These are phyloP conservation scores for Nephotettix cincticeps DNA, from an alignment of 1,140 invertebrate species.

Conservation along the genomic window DNA sequence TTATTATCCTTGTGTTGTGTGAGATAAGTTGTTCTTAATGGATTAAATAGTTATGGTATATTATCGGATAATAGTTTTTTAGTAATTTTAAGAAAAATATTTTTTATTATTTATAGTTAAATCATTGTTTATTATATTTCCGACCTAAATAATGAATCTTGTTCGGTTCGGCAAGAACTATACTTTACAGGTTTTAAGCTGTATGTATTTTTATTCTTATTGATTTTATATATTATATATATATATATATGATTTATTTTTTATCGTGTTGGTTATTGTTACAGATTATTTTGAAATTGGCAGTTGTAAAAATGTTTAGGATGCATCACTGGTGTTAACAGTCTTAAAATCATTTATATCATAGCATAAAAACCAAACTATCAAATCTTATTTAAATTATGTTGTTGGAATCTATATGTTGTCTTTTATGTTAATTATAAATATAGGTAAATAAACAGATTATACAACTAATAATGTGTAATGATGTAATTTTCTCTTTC, in stretches of 20 bases:
- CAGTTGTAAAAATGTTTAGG: not conserved
- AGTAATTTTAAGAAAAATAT: constrained; percentile 22
- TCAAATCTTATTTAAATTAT: constrained; percentile 21
- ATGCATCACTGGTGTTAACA: not conserved
- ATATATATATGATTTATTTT: constrained; percentile 18
- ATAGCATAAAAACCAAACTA: constrained; percentile 2
- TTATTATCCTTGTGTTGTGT: constrained; percentile 24
- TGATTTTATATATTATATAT: constrained; percentile 10
- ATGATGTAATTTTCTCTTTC: not conserved
- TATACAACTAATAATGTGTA: constrained; percentile 14
- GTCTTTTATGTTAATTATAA: constrained; percentile 24
- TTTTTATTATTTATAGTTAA: constrained; percentile 28
- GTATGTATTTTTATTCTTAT: constrained; percentile 24
- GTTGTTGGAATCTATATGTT: constrained; percentile 25
- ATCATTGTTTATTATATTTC: constrained; percentile 10
- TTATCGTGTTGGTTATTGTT: constrained; percentile 12
- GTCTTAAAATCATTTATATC: not conserved
- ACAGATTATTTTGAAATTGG: constrained; percentile 17
- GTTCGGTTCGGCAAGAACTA: not conserved
- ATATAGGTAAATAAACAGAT: constrained; percentile 17
- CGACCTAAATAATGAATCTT: not conserved
- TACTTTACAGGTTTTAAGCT: not conserved
- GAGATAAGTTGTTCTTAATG: constrained; percentile 23
- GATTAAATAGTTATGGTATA: constrained; percentile 23
- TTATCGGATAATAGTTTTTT: constrained; percentile 18